phyloP scores from a whole-genome alignment of 1,140 invertebrate genomes.

The Pogonomyrmex californicus region DNA sequence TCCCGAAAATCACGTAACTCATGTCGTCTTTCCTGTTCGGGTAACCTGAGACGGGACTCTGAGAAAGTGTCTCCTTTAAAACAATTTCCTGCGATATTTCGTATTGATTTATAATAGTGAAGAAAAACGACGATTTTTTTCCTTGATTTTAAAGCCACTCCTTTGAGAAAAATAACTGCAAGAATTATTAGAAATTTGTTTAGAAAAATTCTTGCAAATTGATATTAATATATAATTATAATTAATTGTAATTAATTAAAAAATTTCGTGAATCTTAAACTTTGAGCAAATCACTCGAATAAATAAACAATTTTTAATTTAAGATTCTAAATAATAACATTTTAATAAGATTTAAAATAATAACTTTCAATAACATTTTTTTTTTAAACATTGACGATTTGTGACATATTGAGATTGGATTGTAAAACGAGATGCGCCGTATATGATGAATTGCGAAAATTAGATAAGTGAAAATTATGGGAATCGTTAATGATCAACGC shows the following conservation, averaged over 20 bases:
- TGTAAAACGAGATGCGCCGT: not conserved
- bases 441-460: not conserved
- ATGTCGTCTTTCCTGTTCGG: not conserved
- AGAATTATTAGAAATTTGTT: not conserved
- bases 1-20: slow-evolving; percentile 37
- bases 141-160: not conserved
- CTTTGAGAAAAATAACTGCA: not conserved
- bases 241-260: not conserved
- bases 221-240: too few relatives aligned
- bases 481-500: slow-evolving; percentile 8
- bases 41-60: not conserved
- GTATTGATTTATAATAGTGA: not conserved
- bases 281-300: not conserved
- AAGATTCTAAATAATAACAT: not conserved
- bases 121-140: not conserved
- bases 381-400: not conserved
- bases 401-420: not conserved
- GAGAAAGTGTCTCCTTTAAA: slow-evolving; percentile 4
- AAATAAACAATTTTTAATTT: not conserved
- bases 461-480: slow-evolving; percentile 10
- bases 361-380: not conserved
- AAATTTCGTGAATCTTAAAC: not conserved
- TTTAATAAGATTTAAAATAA: not conserved
- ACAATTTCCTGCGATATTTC: not conserved
- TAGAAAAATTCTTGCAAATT: not conserved